These are phyloP conservation scores for Brenthis ino DNA, from an alignment of 2,888 invertebrate species.

Conservation along the genomic window DNA sequence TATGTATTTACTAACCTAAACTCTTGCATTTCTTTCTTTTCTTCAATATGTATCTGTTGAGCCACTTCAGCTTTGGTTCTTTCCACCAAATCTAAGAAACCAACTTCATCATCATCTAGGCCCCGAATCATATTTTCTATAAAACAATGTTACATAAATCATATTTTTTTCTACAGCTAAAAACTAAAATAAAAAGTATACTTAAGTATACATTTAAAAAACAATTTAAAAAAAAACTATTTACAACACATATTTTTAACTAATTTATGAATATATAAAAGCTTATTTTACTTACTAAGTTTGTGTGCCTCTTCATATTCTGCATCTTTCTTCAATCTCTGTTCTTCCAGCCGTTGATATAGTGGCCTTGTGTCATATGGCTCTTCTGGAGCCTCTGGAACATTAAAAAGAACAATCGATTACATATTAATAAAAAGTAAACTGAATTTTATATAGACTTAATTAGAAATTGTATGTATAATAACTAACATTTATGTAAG, in stretches of 20 bases:
- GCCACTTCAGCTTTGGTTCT: constrained; percentile 93
- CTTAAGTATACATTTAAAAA: background rate
- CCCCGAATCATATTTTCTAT: constrained; percentile 93
- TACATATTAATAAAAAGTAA: constrained; percentile 15
- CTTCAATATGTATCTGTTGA: constrained; percentile 91
- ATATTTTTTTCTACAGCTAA: background rate
- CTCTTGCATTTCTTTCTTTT: constrained; percentile 91
- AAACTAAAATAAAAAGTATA: background rate
- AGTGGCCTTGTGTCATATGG: constrained; percentile 90
- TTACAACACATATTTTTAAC: too few relatives aligned
- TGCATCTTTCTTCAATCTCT: constrained; percentile 93
- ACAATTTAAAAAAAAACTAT: background rate
- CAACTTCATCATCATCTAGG: constrained; percentile 97
- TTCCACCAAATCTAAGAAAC: constrained; percentile 95
- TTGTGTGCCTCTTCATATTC: constrained; percentile 98
- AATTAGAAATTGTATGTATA: background rate
- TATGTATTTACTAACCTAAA: constrained; percentile 83
- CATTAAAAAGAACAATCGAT: constrained; percentile 27
- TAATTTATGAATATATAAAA: too few relatives aligned
- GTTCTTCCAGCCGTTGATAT: constrained; percentile 96
- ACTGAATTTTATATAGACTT: background rate
- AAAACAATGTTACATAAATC: constrained; percentile 1
- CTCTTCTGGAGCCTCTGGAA: constrained; percentile 93
- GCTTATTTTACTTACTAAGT: constrained; percentile 86
- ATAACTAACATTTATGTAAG: too few relatives aligned